Base-by-base conservation (phyloP, 2,888 invertebrate species). In the Dendrolimus houi region DNA sequence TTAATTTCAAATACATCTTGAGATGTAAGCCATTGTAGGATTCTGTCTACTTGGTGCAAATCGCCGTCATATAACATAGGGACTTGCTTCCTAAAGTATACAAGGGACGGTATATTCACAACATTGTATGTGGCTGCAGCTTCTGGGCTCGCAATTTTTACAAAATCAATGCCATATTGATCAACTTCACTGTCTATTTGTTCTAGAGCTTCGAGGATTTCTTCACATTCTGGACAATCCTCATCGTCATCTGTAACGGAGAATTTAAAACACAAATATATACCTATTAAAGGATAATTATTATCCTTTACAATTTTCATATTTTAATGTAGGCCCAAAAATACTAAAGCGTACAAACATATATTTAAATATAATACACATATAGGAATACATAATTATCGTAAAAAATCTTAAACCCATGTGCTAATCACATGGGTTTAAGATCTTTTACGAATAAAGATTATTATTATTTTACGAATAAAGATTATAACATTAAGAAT, bases 181-280 rank as follows among this genome's bases (percentile, higher is more conserved):
- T 98, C 97, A 0, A 97, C 97, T 87, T 98, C 98, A 47, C 97
- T 97, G 73, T 99, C 98, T 66, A 99, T 98, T 79, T 97, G 95
- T 84, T 98, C 98, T 53, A 98, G 85, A 61, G 97, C 95, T 79
- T 96, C 96, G 54, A 98, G 91, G 57, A 98, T 97, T 77, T 97
- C 97, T 65, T 95, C 94, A 75, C 98, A 98, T 80, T 97, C 96
- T 12, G 95, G 94, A 81, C 98, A 98, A 73, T 97, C 96, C 69
- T 96, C 96, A 72, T 97, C 97, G 74, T 97, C 97, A 67, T 87
- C 87, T 87, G 62, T 41, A 74, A 79, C 29, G 12, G 47, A 29
- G 6, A 29, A 29, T 29, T 29, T 29, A 3, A 29, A 29, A 29
- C 29, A 29, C 29, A 29, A 29, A 29, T 3, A 29, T 6, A 29